phyloP scores from a whole-genome alignment of 30 jellyfish, hydroid and myxozoan genomes.

The Turritopsis rubra region DNA sequence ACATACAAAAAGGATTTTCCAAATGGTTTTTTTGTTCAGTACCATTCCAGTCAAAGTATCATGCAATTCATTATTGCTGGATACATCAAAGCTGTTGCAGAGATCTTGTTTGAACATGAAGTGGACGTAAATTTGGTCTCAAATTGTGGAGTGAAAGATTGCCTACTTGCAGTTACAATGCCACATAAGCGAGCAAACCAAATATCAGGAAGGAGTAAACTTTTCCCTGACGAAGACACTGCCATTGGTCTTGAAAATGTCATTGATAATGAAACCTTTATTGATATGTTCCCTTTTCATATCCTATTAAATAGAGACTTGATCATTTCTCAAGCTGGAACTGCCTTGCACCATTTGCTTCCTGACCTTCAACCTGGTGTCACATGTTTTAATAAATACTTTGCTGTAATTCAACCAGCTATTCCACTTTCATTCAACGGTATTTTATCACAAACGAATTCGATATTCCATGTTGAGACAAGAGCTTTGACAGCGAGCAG shows the following conservation, averaged over 20 bases:
- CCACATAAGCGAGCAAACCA: conserved; percentile 20
- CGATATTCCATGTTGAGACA: conserved; percentile 57
- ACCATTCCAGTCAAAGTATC: conserved; percentile 52
- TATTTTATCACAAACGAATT: conserved; percentile 43
- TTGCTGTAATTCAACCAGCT: conserved; percentile 57
- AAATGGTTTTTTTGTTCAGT: conserved; percentile 38
- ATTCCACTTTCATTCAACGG: conserved; percentile 41
- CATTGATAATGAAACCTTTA: conserved; percentile 54
- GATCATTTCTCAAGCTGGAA: conserved; percentile 71
- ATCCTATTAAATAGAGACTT: conserved; percentile 55
- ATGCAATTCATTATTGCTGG: conserved; percentile 51
- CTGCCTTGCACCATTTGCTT: conserved; percentile 46
- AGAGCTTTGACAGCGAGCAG: conserved; percentile 39
- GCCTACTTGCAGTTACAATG: neutral
- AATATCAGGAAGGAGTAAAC: conserved; percentile 30
- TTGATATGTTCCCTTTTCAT: conserved; percentile 73
- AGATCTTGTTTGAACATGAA: conserved; percentile 31
- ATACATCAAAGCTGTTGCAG: conserved; percentile 43
- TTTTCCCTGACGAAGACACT: neutral
- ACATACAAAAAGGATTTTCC: conserved; percentile 24
- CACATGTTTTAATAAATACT: conserved; percentile 46
- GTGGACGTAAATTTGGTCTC: conserved; percentile 31
- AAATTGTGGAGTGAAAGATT: conserved; percentile 11
- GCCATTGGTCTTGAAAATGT: conserved; percentile 46
- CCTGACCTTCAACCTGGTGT: conserved; percentile 55